Conservation (phyloP, 2,797 vertebrate species). For the Smutsia gigantea region DNA sequence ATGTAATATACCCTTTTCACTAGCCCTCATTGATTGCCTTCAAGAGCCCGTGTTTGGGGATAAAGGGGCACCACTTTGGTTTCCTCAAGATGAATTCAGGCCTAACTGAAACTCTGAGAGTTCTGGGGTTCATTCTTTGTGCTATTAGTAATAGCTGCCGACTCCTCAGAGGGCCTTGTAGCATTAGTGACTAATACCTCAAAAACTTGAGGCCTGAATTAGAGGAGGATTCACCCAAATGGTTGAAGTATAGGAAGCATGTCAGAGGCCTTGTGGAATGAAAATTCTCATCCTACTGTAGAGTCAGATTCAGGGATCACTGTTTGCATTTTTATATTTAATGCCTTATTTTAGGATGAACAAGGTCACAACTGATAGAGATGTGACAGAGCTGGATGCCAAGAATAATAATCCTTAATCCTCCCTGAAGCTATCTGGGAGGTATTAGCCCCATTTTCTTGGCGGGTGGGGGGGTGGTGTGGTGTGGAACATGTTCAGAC, state of each 20-base stretch:
- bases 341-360: constrained; percentile 59
- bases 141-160: constrained; percentile 57
- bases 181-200: constrained; percentile 69
- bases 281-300: background rate
- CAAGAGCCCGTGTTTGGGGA: background rate
- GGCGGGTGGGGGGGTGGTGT: background rate
- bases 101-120: background rate
- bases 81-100: constrained; percentile 10
- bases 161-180: constrained; percentile 63
- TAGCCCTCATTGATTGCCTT: background rate
- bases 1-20: background rate
- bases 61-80: background rate
- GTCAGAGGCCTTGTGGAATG: background rate
- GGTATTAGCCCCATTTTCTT: constrained; percentile 73
- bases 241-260: constrained; percentile 23
- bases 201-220: constrained; percentile 61
- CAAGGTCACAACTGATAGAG: constrained; percentile 56
- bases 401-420: constrained; percentile 74
- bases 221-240: constrained; percentile 20
- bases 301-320: background rate
- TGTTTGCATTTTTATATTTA: constrained; percentile 54
- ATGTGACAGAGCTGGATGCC: constrained; percentile 47
- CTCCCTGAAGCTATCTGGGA: constrained; percentile 60
- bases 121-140: constrained; percentile 61
- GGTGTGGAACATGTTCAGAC: background rate